These are phyloP conservation scores for Microtus montanus DNA, from an alignment of 2,113 vertebrate genomes.

Conservation along the genomic window DNA sequence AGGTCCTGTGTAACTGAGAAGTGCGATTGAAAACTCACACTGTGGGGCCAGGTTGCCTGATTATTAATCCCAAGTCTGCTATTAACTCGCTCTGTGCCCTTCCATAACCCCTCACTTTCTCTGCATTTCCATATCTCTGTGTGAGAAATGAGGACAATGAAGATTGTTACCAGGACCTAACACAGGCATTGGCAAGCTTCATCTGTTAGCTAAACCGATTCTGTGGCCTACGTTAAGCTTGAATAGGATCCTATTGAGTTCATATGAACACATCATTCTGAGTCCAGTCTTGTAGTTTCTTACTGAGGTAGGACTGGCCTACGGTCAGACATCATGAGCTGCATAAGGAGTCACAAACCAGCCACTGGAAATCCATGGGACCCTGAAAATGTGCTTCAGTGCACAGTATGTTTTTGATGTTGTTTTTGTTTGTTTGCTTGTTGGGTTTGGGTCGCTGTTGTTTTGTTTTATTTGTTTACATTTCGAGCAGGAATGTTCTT, in stretches of 20 bases:
- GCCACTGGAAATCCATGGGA: neutral
- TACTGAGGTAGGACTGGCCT: too few species aligned
- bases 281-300: neutral
- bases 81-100: neutral
- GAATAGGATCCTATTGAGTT: neutral
- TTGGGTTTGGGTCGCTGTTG: neutral
- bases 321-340: neutral
- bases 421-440: neutral
- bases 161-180: neutral
- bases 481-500: constrained; percentile 3
- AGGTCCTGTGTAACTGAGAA: neutral
- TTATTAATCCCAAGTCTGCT: neutral
- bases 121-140: neutral
- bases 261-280: neutral
- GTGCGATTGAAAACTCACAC: neutral
- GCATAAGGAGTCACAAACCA: neutral
- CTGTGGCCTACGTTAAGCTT: neutral
- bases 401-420: neutral
- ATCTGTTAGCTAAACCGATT: neutral
- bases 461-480: neutral
- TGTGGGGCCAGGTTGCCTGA: neutral
- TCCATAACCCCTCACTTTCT: neutral
- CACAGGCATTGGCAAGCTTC: neutral
- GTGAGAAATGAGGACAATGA: neutral
- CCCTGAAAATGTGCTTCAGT: neutral